phyloP scores from a whole-genome alignment of 2,888 invertebrate genomes.

The Drosophila nr. fundita region DNA sequence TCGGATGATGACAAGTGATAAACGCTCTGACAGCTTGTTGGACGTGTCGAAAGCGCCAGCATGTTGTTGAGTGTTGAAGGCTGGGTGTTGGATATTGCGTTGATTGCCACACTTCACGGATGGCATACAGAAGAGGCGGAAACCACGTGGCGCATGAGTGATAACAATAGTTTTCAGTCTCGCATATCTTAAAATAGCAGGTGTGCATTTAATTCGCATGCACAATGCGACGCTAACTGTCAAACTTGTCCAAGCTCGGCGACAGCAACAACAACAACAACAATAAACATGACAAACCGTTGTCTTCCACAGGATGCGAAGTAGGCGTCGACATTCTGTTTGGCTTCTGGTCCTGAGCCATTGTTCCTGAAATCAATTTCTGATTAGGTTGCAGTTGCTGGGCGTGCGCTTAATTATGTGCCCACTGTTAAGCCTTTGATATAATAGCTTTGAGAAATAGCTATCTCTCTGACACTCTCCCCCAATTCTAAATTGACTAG shows the following conservation, averaged over 20 bases:
- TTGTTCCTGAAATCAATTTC: conserved; percentile 53
- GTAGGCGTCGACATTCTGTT: background rate
- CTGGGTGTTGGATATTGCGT: background rate
- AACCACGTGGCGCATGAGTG: conserved; percentile 33
- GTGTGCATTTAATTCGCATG: conserved; percentile 11
- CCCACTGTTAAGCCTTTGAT: background rate
- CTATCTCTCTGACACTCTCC: background rate
- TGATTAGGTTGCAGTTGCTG: conserved; percentile 55
- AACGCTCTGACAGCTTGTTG: conserved; percentile 65
- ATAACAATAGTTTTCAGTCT: conserved; percentile 10
- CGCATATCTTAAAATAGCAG: conserved; percentile 17
- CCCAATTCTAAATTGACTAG: background rate
- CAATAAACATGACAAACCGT: background rate
- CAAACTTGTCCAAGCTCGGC: background rate
- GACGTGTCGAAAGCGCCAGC: conserved; percentile 55
- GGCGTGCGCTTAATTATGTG: conserved; percentile 37
- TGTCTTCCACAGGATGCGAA: background rate
- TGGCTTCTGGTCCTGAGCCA: conserved; percentile 5
- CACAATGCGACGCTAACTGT: conserved; percentile 1
- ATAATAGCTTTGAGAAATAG: background rate
- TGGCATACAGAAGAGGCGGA: background rate
- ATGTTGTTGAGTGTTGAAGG: conserved; percentile 21
- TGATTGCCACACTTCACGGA: conserved; percentile 28
- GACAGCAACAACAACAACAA: background rate
- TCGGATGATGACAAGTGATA: conserved; percentile 62